Evolutionary conservation across 2,888 invertebrate species (phyloP), one percentile per base, ranked within the genome.

Genomic region (Xanthorhoe designata): DNA sequence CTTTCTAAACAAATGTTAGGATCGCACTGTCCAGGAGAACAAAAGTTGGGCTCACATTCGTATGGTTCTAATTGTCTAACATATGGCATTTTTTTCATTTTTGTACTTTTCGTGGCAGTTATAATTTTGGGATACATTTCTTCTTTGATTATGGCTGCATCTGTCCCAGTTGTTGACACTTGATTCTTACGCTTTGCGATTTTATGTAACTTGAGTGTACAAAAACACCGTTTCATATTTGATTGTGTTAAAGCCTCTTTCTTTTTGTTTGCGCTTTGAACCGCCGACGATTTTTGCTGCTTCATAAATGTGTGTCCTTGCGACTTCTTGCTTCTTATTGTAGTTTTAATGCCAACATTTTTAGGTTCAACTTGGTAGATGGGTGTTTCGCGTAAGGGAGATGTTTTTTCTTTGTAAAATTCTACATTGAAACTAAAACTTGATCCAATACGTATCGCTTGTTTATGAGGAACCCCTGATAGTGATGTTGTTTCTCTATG

Each of bases 41-140:
- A 83, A 49, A 77, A 61, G n/a, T 73, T 70, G 51, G 82, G 79
- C 71, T 80, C 78, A 72, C 79, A 81, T 68, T 79, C 81, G 57
- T 75, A 74, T 10, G 75, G 73, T 45, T 70, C 55, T 62, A 77
- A 56, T 66, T 61, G 24, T 35, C 15, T 51, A 24, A 50, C 18
- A 60, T 65, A 8, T 55, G 55, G 35, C 52, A 53, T 57, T 17
- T 56, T 54, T 19, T 59, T 59, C 18, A 47, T 59, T n/a, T 55
- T 50, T 49, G 59, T 64, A 32, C 64, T 59, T 59, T 59, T 64
- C 5, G 64, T 42, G 49, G 50, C 38, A 50, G 29, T 59, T 32
- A 60, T 42, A 1, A 42, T 50, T 29, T 13, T 55, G 29, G 54
- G 54, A 42, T 64, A 55, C 49, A 54, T 42, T 55, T 64, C 42